Conservation (phyloP, 2,888 invertebrate species). For the Cantharis rufa region DNA sequence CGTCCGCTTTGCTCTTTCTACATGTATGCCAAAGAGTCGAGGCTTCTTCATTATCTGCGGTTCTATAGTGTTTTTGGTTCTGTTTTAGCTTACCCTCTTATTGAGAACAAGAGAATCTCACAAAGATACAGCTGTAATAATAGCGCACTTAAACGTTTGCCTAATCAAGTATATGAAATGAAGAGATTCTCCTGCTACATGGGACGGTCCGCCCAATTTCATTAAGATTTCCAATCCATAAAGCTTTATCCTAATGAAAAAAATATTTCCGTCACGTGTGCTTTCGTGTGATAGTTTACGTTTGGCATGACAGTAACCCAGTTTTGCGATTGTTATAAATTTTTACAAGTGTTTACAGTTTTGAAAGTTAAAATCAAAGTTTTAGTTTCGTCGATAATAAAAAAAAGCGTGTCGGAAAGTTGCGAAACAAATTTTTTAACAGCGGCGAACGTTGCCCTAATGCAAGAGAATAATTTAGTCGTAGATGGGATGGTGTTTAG, state of each 20-base stretch:
- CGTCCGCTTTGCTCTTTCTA: conserved; percentile 37
- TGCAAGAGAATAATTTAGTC: neutral
- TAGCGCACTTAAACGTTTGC: conserved; percentile 4
- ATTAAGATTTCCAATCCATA: neutral
- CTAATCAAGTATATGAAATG: neutral
- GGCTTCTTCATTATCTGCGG: conserved; percentile 54
- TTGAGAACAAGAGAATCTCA: conserved; percentile 16
- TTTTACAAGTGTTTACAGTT: neutral
- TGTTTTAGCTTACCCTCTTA: conserved; percentile 21
- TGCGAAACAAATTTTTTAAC: neutral
- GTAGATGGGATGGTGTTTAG: neutral
- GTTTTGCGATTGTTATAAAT: neutral
- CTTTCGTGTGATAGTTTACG: neutral
- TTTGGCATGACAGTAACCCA: neutral
- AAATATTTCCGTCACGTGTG: neutral
- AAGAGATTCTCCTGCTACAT: neutral
- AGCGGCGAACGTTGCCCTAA: neutral
- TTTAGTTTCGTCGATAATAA: neutral
- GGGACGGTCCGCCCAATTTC: neutral
- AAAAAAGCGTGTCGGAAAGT: neutral
- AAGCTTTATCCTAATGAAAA: neutral
- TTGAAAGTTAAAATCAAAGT: neutral
- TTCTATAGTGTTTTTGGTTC: conserved; percentile 34
- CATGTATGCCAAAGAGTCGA: conserved; percentile 42
- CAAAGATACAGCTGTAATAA: conserved; percentile 24